phyloP scores from a whole-genome alignment of 2,113 vertebrate species.

The Blennius ocellaris region DNA sequence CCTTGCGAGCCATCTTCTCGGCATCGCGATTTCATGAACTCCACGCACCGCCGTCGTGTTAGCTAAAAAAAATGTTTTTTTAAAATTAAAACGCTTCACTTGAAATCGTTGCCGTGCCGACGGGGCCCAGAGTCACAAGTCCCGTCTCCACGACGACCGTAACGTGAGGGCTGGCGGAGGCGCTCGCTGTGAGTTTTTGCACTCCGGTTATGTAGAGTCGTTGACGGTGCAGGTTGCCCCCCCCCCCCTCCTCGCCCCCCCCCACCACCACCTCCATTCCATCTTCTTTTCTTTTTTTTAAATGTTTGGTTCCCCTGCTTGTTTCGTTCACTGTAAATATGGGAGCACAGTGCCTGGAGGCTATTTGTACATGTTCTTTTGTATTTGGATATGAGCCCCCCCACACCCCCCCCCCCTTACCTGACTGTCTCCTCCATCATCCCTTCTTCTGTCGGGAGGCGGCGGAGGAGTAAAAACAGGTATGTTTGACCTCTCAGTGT shows the following conservation, averaged over 20 bases:
- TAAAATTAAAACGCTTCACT: no score
- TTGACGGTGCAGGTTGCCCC: conserved; percentile 50
- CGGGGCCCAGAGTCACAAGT: no score
- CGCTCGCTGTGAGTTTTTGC: conserved; percentile 27
- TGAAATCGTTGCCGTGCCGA: no score
- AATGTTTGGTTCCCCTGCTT: conserved; percentile 46
- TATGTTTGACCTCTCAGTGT: conserved; percentile 79
- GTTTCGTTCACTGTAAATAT: conserved; percentile 73
- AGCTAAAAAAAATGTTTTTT: no score
- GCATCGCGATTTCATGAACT: no score
- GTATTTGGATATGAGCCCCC: conserved; percentile 75
- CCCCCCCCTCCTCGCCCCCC: conserved; percentile 40
- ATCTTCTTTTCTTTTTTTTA: conserved; percentile 46
- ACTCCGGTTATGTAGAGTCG: conserved; percentile 51
- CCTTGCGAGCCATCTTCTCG: no score
- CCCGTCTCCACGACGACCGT: conserved; percentile 4
- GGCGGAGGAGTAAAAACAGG: conserved; percentile 55
- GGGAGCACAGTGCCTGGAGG: conserved; percentile 77
- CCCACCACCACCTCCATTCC: conserved; percentile 27
- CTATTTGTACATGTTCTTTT: conserved; percentile 82
- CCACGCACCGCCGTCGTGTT: no score
- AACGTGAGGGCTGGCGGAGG: conserved; percentile 14
- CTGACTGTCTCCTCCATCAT: conserved; percentile 36
- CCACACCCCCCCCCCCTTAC: neutral
- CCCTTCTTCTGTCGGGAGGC: conserved; percentile 51